Evolutionary conservation across 2,113 vertebrate species (phyloP).

Genomic region (Limanda limanda): DNA sequence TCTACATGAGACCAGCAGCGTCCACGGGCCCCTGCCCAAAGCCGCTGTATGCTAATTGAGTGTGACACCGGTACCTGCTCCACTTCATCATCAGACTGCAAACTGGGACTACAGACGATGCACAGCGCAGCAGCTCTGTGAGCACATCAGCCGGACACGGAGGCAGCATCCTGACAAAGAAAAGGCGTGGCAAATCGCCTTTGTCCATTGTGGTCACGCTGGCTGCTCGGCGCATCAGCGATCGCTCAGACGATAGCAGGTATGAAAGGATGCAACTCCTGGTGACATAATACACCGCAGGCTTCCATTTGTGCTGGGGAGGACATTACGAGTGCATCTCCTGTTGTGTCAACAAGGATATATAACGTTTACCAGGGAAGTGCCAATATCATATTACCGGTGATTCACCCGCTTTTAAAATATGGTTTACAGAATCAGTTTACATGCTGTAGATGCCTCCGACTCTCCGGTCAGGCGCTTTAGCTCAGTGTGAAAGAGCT

Average conservation of each 20-base stretch:
- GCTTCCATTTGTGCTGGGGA: conserved; percentile 65
- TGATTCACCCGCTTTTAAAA: conserved; percentile 74
- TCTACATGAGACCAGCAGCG: conserved; percentile 47
- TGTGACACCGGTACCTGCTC: conserved; percentile 64
- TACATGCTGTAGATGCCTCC: conserved; percentile 50
- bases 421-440: conserved; percentile 71
- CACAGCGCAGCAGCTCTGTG: not conserved
- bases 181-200: conserved; percentile 43
- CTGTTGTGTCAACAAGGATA: conserved; percentile 74
- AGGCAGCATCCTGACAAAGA: conserved; percentile 40
- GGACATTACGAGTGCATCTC: conserved; percentile 68
- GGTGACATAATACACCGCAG: conserved; percentile 68
- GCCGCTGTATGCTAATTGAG: conserved; percentile 74
- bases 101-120: conserved; percentile 50
- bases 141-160: conserved; percentile 37
- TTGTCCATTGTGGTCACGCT: conserved; percentile 25
- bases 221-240: conserved; percentile 5
- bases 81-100: conserved; percentile 66
- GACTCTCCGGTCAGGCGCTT: conserved; percentile 53
- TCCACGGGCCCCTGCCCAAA: conserved; percentile 71
- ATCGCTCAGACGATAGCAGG: conserved; percentile 37
- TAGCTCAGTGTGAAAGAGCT: conserved; percentile 35
- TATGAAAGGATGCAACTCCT: conserved; percentile 48
- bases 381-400: conserved; percentile 71
- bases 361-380: conserved; percentile 64